A percentile compares a stretch with the other conserved stretches of the same genome.
Conservation (phyloP, 2,888 invertebrate genomes). For the Nemurella pictetii region DNA sequence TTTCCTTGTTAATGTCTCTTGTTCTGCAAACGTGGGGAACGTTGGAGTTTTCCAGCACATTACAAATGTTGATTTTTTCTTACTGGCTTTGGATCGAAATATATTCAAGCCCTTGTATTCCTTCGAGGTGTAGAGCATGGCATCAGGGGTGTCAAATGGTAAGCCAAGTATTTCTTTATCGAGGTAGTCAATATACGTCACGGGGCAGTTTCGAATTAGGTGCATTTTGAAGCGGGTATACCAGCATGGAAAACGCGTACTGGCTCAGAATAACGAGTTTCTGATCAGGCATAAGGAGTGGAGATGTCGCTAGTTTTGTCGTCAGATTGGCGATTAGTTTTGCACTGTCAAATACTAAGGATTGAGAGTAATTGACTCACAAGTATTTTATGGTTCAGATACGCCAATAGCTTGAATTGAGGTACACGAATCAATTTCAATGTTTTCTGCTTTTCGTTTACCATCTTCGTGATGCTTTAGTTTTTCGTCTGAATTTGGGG, state of each 20-base stretch:
- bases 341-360: not conserved
- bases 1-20: not conserved
- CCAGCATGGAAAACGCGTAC: not conserved
- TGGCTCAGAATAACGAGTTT: not conserved
- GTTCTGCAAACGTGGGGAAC: not conserved
- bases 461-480: too few relatives aligned
- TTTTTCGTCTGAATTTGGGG: too few relatives aligned
- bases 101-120: not conserved
- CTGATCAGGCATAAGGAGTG: conserved; percentile 5
- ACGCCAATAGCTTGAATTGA: too few relatives aligned
- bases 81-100: not conserved
- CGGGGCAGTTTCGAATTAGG: not conserved
- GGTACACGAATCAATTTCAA: too few relatives aligned
- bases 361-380: not conserved
- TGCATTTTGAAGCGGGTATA: not conserved
- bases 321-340: not conserved
- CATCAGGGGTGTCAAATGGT: not conserved
- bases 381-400: not conserved
- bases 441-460: too few relatives aligned
- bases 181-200: not conserved
- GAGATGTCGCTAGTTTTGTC: not conserved
- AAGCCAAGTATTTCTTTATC: too few relatives aligned
- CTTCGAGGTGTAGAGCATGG: not conserved
- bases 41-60: not conserved
- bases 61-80: conserved; percentile 4